phyloP scores from a whole-genome alignment of 2,113 vertebrate genomes.

The Scomber colias region DNA sequence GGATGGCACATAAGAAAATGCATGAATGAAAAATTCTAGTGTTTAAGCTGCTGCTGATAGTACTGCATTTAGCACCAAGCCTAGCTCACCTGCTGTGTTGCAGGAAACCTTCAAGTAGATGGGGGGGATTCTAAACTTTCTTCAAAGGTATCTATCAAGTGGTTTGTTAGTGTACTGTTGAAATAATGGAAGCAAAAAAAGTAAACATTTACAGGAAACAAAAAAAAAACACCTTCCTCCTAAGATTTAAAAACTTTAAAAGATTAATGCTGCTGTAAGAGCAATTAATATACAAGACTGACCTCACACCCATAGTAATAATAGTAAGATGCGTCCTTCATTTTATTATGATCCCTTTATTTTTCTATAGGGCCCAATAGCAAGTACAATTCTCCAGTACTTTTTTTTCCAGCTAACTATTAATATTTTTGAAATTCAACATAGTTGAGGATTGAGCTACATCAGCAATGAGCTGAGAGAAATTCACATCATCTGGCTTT shows the following conservation, averaged over 20 bases:
- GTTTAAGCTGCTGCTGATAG: not conserved
- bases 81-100: not conserved
- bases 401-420: not conserved
- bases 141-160: not conserved
- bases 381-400: too few species aligned
- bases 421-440: conserved; percentile 3
- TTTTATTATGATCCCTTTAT: not conserved
- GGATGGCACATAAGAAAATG: not conserved
- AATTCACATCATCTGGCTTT: conserved; percentile 58
- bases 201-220: too few species aligned
- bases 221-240: too few species aligned
- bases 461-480: not conserved
- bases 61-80: not conserved
- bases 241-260: not conserved
- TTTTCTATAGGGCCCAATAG: not conserved
- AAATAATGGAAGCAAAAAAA: not conserved
- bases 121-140: not conserved
- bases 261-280: not conserved
- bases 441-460: not conserved
- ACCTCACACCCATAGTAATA: not conserved
- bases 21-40: too few species aligned
- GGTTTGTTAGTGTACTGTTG: not conserved
- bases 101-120: not conserved
- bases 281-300: not conserved
- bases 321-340: not conserved